These are phyloP conservation scores for Amiota mariae DNA, from an alignment of 2,888 invertebrate genomes.

Conservation along the genomic window DNA sequence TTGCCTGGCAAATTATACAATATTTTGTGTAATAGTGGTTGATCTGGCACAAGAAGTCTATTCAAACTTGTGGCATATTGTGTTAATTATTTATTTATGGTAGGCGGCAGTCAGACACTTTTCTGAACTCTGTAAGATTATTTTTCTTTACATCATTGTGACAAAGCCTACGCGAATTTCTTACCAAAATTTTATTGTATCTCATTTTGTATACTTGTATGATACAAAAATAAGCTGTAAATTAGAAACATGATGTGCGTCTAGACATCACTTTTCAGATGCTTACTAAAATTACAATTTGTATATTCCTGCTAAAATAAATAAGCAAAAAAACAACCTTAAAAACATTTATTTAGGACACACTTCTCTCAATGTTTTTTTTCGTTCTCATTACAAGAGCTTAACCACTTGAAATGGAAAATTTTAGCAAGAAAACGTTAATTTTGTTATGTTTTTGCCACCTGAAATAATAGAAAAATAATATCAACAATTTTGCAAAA, in stretches of 20 bases:
- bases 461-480: conserved; percentile 48
- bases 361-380: background rate
- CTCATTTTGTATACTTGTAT: background rate
- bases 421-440: conserved; percentile 42
- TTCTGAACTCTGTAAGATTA: too few relatives aligned
- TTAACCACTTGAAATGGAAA: conserved; percentile 44
- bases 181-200: background rate
- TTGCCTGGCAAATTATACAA: background rate
- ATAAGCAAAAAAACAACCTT: background rate
- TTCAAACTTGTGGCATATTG: background rate
- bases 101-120: background rate
- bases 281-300: background rate
- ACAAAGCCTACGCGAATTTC: background rate
- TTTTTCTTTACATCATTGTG: too few relatives aligned
- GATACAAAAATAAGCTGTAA: background rate
- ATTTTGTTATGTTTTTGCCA: conserved; percentile 47
- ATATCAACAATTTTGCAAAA: conserved; percentile 26
- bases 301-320: background rate
- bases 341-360: background rate
- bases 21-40: too few relatives aligned
- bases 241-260: background rate
- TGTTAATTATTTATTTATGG: conserved; percentile 10
- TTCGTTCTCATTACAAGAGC: conserved; percentile 52
- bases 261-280: background rate
- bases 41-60: background rate